Base-by-base conservation (phyloP, 2,113 vertebrate genomes). In the Macrotus californicus region DNA sequence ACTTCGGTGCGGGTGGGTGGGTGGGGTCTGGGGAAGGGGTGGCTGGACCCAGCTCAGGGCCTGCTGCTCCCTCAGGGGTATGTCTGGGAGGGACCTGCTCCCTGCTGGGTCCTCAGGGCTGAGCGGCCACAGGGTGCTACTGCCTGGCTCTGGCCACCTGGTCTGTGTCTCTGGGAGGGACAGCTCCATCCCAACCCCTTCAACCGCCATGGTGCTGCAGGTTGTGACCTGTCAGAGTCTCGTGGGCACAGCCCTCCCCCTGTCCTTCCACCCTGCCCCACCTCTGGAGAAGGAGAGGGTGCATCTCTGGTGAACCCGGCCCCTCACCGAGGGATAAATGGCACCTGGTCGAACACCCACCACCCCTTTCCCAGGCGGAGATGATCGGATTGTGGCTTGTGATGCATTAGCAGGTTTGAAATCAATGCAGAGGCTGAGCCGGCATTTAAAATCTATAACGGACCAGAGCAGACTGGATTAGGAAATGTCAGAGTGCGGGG, bases 281-380 rank as follows among this genome's bases (percentile, higher is more conserved):
- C 2, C 26, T 4, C 61, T 41, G 19, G 48, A 69, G 48, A 4
- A 21, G 72, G 39, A 79, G 48, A 69, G 48, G 75, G 61, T 24
- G 36, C 7, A 3, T 24, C 64, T 12, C 13, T 0, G 48, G 64
- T 54, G 21, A 43, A 0, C 3, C 6, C 0, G 0, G 6, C 7
- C 22, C 22, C 0, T 2, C 6, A 2, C 41, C 1, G 41, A 7
- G 16, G 41, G n/a, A 76, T 69, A 34, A 48, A 52, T 10, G 41
- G 21, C 29, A 21, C 13, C 43, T 29, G 64, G 7, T 16, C 2
- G 5, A 21, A 21, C 36, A 34, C 19, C 29, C 29, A 29, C 21
- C 5, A 4, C 19, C 0, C 3, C 50, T n/a, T 59, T n/a, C n/a
- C 79, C 26, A 2, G 36, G 56, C 80, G 3, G 41, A 76, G 56